phyloP scores from a whole-genome alignment of 2,113 vertebrate species.

The Excalfactoria chinensis region DNA sequence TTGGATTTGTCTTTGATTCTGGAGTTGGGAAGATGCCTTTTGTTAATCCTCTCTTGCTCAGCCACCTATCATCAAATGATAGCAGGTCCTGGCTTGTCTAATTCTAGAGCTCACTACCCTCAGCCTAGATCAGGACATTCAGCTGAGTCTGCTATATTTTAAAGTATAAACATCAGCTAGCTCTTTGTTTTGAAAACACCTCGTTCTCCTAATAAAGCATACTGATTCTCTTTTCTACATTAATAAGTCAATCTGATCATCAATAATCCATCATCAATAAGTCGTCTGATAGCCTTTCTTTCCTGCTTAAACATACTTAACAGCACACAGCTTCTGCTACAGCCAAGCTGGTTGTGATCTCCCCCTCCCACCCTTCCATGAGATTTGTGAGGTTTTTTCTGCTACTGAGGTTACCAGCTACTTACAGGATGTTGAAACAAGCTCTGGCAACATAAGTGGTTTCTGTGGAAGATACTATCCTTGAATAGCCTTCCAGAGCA shows the following conservation, averaged over 20 bases:
- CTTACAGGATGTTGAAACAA: neutral
- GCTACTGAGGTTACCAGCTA: neutral
- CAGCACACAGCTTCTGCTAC: neutral
- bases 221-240: neutral
- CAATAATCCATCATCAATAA: no score
- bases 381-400: neutral
- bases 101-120: neutral
- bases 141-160: neutral
- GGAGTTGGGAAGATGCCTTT: neutral
- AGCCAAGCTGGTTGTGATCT: neutral
- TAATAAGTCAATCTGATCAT: no score
- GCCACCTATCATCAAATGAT: neutral
- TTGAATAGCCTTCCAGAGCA: neutral
- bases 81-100: neutral
- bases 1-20: neutral
- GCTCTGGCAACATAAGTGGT: neutral
- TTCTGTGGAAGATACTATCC: neutral
- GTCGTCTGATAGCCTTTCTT: neutral
- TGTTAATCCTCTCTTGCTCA: neutral
- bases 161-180: neutral
- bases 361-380: neutral
- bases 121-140: neutral
- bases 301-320: neutral
- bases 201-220: neutral
- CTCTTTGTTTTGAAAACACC: neutral